A percentile compares a stretch with the other conserved stretches of the same genome.
phyloP scores from a whole-genome alignment of 2,797 vertebrate species.

The Onychomys torridus region DNA sequence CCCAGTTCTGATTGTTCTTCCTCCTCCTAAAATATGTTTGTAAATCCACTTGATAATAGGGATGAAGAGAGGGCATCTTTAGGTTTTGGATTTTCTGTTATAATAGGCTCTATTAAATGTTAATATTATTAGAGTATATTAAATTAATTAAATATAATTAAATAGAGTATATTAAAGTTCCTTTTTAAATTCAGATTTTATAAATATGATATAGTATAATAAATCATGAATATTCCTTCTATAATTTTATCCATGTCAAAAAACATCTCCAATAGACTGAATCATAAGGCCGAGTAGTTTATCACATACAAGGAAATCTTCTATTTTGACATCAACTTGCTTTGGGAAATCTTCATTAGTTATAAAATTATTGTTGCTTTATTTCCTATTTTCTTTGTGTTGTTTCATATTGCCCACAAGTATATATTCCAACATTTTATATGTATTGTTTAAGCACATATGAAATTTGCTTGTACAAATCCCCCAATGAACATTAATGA shows the following conservation, averaged over 20 bases:
- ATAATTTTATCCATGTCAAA: neutral
- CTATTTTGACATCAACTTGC: neutral
- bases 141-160: neutral
- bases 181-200: conserved; percentile 29
- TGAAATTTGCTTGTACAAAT: conserved; percentile 10
- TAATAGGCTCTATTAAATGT: neutral
- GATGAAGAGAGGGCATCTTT: neutral
- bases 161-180: neutral
- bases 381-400: neutral
- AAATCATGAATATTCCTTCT: neutral
- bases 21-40: neutral
- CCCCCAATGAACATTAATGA: conserved; percentile 17
- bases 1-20: neutral
- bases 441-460: conserved; percentile 8
- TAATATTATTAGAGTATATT: neutral
- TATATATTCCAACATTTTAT: conserved; percentile 40
- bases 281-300: neutral
- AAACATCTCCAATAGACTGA: neutral
- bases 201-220: neutral
- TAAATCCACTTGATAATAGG: neutral
- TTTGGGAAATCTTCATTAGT: neutral
- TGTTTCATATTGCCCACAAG: conserved; percentile 6
- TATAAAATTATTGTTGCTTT: neutral
- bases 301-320: neutral
- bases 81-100: neutral